Evolutionary conservation across 2,113 vertebrate genomes (phyloP).

Genomic region (Mastomys natalensis): DNA sequence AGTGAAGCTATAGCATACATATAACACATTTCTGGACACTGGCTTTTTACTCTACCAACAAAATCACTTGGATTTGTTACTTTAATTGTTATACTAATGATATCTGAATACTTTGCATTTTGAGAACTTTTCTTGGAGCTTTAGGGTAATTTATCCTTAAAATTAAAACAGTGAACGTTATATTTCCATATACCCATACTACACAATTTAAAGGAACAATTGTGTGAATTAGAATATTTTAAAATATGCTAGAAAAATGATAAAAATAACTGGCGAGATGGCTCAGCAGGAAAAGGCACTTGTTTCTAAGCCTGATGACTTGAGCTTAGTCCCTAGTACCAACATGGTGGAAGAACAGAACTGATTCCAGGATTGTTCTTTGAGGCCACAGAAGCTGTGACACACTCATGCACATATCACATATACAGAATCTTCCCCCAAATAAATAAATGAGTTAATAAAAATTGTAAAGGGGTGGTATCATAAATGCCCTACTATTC

Average conservation of each 20-base stretch:
- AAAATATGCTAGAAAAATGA: background rate
- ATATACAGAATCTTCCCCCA: background rate
- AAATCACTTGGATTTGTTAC: background rate
- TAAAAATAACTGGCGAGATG: background rate
- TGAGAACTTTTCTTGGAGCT: background rate
- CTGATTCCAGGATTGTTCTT: background rate
- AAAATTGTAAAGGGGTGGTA: background rate
- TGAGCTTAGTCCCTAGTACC: background rate
- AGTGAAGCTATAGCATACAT: background rate
- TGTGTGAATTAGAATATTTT: background rate
- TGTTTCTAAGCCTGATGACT: background rate
- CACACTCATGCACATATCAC: background rate
- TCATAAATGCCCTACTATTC: background rate
- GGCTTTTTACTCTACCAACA: background rate
- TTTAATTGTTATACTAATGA: conserved; percentile 23
- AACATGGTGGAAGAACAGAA: background rate
- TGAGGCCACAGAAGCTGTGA: background rate
- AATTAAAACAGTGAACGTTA: background rate
- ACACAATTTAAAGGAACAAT: background rate
- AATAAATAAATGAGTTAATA: background rate
- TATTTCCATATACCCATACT: background rate
- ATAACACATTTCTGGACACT: conserved; percentile 2
- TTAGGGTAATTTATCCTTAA: background rate
- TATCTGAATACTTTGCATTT: conserved; percentile 2
- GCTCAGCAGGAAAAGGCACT: background rate